Percentiles rank a stretch among this genome's conserved stretches.
phyloP scores from a whole-genome alignment of 2,797 vertebrate species.

The Chaetophractus vellerosus region DNA sequence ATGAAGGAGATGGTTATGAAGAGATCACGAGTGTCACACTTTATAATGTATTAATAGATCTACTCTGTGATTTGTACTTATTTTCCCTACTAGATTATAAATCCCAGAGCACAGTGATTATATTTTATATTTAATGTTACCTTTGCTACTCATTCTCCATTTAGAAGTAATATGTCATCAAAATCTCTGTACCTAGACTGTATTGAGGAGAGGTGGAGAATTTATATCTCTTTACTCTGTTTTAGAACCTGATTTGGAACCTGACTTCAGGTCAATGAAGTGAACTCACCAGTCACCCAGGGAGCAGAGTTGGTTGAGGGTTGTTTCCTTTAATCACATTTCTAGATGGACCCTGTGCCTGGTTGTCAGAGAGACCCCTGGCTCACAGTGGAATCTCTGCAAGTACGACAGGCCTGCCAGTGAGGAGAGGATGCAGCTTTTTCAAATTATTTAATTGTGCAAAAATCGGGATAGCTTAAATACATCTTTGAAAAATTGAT shows the following conservation, averaged over 20 bases:
- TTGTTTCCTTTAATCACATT: not conserved
- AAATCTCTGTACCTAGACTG: not conserved
- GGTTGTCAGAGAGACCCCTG: not conserved
- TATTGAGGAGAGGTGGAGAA: not conserved
- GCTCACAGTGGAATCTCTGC: not conserved
- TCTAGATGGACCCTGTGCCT: no score
- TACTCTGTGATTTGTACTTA: conserved; percentile 1
- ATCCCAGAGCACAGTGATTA: not conserved
- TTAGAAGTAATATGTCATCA: not conserved
- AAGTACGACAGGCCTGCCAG: no score
- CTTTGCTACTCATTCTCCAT: not conserved
- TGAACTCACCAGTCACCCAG: not conserved
- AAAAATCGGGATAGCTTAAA: not conserved
- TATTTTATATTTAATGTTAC: not conserved
- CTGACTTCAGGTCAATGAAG: not conserved
- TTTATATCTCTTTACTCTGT: conserved; percentile 28
- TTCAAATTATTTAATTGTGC: not conserved
- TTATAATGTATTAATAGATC: not conserved
- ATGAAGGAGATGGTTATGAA: not conserved
- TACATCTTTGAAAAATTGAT: not conserved
- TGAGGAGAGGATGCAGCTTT: not conserved
- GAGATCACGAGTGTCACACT: not conserved
- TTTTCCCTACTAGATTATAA: not conserved
- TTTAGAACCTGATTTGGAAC: conserved; percentile 9
- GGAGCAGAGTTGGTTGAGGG: not conserved